Conservation (phyloP, 2,888 invertebrate genomes). For the Lampropteryx suffumata region DNA sequence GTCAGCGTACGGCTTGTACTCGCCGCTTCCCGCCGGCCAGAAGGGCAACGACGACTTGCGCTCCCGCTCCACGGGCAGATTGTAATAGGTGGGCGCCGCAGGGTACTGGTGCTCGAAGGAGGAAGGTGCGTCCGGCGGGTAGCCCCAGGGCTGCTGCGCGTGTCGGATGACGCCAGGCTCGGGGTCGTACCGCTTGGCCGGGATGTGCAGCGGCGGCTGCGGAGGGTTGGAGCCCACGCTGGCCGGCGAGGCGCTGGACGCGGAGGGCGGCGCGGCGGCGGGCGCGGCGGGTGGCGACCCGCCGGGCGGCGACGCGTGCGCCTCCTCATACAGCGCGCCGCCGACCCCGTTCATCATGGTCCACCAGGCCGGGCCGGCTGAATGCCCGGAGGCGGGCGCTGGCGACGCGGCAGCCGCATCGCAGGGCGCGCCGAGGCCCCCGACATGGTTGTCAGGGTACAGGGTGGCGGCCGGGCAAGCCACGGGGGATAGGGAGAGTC, state of each 20-base stretch:
- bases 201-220: constrained; percentile 93
- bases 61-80: constrained; percentile 86
- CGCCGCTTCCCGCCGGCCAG: constrained; percentile 86
- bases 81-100: constrained; percentile 88
- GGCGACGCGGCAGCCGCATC: constrained; percentile 87
- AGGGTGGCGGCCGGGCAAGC: constrained; percentile 92
- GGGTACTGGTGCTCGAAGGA: constrained; percentile 88
- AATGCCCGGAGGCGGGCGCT: constrained; percentile 92
- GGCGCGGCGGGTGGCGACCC: constrained; percentile 87
- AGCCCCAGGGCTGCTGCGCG: constrained; percentile 90
- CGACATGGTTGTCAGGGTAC: constrained; percentile 90
- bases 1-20: constrained; percentile 84
- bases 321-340: constrained; percentile 90
- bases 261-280: constrained; percentile 85
- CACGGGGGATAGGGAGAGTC: constrained; percentile 85
- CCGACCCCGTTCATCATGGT: constrained; percentile 91
- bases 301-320: constrained; percentile 83
- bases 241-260: constrained; percentile 82
- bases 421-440: constrained; percentile 86
- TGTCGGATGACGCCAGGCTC: constrained; percentile 90
- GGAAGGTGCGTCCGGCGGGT: constrained; percentile 86
- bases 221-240: constrained; percentile 87
- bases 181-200: constrained; percentile 90
- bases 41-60: constrained; percentile 86
- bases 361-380: constrained; percentile 93